Percentiles rank a stretch among this genome's conserved stretches.
phyloP scores from a whole-genome alignment of 2,888 invertebrate species.

The Drosophila parthenogenetica region DNA sequence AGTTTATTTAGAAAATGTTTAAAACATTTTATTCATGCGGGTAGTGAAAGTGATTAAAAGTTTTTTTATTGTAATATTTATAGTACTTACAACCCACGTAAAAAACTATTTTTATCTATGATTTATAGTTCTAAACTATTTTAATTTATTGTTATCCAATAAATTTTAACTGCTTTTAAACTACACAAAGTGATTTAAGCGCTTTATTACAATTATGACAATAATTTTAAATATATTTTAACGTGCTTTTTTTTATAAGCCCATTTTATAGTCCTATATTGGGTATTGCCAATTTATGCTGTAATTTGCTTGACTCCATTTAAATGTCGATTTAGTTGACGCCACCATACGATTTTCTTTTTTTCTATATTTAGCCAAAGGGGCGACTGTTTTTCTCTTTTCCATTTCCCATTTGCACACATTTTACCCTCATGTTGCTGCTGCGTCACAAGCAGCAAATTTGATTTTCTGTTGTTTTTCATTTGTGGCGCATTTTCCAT shows the following conservation, averaged over 20 bases:
- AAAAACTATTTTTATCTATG: too few species aligned
- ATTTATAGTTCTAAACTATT: too few species aligned
- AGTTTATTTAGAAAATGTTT: neutral
- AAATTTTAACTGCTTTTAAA: too few species aligned
- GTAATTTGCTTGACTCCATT: constrained; percentile 40
- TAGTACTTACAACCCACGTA: too few species aligned
- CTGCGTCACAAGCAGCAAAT: constrained; percentile 27
- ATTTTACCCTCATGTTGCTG: constrained; percentile 4
- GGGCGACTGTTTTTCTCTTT: constrained; percentile 1
- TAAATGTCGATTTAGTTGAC: constrained; percentile 67
- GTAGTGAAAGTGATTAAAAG: too few species aligned
- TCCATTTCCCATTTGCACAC: constrained; percentile 7
- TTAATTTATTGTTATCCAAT: too few species aligned
- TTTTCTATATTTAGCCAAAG: constrained; percentile 34
- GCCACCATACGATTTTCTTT: constrained; percentile 4
- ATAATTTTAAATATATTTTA: too few species aligned
- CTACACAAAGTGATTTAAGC: too few species aligned
- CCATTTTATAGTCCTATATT: neutral
- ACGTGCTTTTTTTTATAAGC: too few species aligned
- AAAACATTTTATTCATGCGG: neutral
- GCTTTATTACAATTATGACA: too few species aligned
- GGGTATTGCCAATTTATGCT: neutral
- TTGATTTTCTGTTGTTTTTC: constrained; percentile 57
- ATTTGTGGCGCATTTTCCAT: constrained; percentile 77
- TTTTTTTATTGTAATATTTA: too few species aligned